A percentile compares a stretch with the other conserved stretches of the same genome.
phyloP scores from a whole-genome alignment of 2,797 vertebrate species.

The Paguma larvata region DNA sequence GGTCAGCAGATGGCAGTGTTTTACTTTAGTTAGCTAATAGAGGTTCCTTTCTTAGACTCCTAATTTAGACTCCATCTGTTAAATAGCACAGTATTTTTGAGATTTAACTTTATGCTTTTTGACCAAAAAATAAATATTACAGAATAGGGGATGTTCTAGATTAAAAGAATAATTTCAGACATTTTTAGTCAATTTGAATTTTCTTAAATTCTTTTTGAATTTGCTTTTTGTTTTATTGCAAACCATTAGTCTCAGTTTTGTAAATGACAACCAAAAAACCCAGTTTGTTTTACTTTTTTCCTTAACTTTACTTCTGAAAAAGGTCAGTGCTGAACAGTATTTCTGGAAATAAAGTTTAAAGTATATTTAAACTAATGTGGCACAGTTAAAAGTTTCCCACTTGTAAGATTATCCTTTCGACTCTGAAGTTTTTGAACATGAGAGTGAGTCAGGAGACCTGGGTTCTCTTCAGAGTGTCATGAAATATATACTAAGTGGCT shows the following conservation, averaged over 20 bases:
- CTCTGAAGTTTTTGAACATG: neutral
- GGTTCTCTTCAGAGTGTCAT: neutral
- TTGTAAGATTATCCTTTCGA: neutral
- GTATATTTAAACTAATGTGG: conserved; percentile 34
- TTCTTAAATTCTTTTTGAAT: neutral
- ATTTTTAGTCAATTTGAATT: neutral
- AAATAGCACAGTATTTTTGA: neutral
- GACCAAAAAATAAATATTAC: neutral
- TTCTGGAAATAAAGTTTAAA: conserved; percentile 30
- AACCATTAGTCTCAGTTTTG: neutral
- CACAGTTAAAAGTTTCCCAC: neutral
- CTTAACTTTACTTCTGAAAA: conserved; percentile 56
- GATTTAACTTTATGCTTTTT: conserved; percentile 46
- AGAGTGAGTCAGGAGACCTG: neutral
- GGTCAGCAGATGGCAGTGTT: conserved; percentile 81
- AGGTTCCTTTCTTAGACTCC: neutral
- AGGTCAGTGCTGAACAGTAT: neutral
- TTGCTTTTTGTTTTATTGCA: conserved; percentile 2
- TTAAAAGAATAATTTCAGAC: neutral
- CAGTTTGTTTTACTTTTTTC: conserved; percentile 35
- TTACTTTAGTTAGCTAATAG: conserved; percentile 71
- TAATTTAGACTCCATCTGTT: neutral
- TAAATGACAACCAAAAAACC: conserved; percentile 39
- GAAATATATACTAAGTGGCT: neutral
- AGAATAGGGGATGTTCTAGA: neutral